phyloP scores from a whole-genome alignment of 1,140 invertebrate genomes.

The Halesus radiatus region DNA sequence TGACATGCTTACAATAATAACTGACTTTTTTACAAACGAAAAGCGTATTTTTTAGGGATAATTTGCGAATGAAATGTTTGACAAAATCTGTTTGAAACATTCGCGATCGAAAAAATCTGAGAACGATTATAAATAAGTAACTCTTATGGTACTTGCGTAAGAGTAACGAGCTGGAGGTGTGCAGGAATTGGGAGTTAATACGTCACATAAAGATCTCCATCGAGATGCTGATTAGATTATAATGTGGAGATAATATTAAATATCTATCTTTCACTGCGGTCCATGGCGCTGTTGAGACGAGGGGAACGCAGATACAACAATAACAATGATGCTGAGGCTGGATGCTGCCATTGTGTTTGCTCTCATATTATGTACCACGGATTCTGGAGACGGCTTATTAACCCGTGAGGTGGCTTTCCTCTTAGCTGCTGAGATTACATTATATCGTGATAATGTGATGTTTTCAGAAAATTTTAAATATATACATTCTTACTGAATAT shows the following conservation, averaged over 20 bases:
- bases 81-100: not conserved
- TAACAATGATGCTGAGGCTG: not conserved
- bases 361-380: not conserved
- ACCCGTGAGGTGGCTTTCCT: not conserved
- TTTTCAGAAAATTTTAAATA: no score
- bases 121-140: not conserved
- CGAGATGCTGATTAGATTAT: constrained; percentile 18
- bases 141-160: not conserved
- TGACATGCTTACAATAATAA: no score
- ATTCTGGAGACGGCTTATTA: not conserved
- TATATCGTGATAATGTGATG: no score
- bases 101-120: not conserved
- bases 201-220: constrained; percentile 22
- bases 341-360: constrained; percentile 17
- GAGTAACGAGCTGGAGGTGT: not conserved
- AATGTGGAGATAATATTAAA: not conserved
- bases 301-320: not conserved
- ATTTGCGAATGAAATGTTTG: no score
- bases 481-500: no score
- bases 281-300: not conserved
- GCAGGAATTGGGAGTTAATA: constrained; percentile 7
- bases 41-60: no score
- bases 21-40: no score
- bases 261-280: not conserved
- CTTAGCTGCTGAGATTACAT: not conserved